Percentiles rank a stretch among this genome's conserved stretches.
These are phyloP conservation scores for Enteromius paludinosus DNA, from an alignment of 2,797 vertebrate species.

Conservation along the genomic window DNA sequence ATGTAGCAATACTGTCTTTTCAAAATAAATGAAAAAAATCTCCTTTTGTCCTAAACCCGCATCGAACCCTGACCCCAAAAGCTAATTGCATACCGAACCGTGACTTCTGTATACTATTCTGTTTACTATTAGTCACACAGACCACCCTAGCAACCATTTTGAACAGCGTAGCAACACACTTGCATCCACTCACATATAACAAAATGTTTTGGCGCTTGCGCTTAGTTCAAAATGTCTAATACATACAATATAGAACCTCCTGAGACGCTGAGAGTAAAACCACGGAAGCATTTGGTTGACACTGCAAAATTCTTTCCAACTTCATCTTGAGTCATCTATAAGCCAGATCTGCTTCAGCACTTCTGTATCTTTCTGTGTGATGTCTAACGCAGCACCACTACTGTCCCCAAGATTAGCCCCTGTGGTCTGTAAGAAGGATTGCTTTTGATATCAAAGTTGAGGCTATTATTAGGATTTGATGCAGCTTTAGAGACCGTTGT, in stretches of 20 bases:
- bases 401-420: constrained; percentile 50
- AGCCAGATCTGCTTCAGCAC: constrained; percentile 4
- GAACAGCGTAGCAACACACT: neutral
- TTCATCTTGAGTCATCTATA: constrained; percentile 13
- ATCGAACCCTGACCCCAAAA: too few relatives aligned
- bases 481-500: constrained; percentile 52
- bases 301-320: neutral
- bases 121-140: neutral
- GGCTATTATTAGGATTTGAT: constrained; percentile 65
- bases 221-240: neutral
- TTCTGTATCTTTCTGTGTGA: neutral
- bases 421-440: constrained; percentile 53
- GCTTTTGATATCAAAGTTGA: constrained; percentile 62
- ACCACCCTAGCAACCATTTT: neutral
- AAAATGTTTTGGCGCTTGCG: neutral
- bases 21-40: too few relatives aligned
- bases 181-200: neutral
- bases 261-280: neutral
- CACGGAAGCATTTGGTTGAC: neutral
- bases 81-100: too few relatives aligned
- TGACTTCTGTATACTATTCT: neutral
- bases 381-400: constrained; percentile 21
- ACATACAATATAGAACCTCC: neutral
- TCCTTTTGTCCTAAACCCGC: too few relatives aligned
- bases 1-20: neutral